Evolutionary conservation across 2,888 invertebrate genomes (phyloP), one percentile per base, ranked within the genome.

Genomic region (Trachelus iudaicus): DNA sequence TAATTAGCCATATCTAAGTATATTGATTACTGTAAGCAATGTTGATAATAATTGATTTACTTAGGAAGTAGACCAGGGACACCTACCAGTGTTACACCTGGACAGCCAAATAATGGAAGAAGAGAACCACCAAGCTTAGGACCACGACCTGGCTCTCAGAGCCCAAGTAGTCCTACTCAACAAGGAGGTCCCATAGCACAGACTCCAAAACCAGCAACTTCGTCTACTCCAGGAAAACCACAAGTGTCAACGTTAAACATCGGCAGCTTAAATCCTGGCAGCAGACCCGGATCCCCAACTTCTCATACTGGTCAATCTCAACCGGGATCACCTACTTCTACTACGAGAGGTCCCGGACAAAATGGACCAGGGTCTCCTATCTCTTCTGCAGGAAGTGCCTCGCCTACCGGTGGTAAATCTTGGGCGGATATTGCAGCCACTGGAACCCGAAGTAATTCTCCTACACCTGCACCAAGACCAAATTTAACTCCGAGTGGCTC

Each of bases 371-470:
- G 75, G 35, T 12, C 69, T 1, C 77, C 80, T 13, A 76, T 69
- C 73, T 78, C 79, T 69, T 77, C 84, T 23, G 56, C 76, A 35
- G 79, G 80, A 3, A 80, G 83, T 11, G 73, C 69, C 30, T 79
- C 83, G 1, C 80, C 85, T 34, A 79, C 79, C 31, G 82, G 83
- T 69, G 86, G 83, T 69, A 86, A 79, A 79, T 82, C 83, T 4
- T 89, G 88, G 88, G 88, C 89, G 3, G 85, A 89, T 0, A 73
- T 89, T 11, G 88, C 88, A 6, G 86, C 83, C 12, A 84, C 81
- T 35, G 86, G 85, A 12, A 86, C 84, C 75, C 82, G 83, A 74
- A 84, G 86, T 9, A 82, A 79, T 11, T 85, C 88, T 2, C 84
- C 84, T 4, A 83, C 84, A 11, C 81, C 77, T 30, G 34, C 76